Conservation (phyloP, 2,113 vertebrate species). For the Trematomus loennbergii region DNA sequence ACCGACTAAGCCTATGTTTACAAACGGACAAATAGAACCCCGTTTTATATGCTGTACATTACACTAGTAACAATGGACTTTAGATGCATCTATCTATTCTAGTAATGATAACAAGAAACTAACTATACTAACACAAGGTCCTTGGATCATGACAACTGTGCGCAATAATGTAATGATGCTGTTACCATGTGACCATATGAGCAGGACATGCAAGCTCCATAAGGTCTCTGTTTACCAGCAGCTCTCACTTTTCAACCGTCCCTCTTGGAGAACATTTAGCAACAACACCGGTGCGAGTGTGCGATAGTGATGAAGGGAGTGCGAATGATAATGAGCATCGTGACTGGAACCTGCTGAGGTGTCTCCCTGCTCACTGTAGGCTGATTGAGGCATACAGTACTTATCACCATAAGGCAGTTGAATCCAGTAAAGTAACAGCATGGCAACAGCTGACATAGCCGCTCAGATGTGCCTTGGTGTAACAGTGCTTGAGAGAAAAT, state of each 20-base stretch:
- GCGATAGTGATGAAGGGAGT: constrained; percentile 47
- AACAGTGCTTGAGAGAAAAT: not conserved
- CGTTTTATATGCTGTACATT: not conserved
- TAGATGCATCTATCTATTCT: not conserved
- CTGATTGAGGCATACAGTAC: constrained; percentile 18
- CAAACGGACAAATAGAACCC: too few species aligned
- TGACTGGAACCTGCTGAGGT: constrained; percentile 50
- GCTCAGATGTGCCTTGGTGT: not conserved
- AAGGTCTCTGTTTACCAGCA: constrained; percentile 18
- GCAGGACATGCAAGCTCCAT: not conserved
- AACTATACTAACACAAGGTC: not conserved
- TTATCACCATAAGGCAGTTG: too few species aligned
- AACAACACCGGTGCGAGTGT: constrained; percentile 15
- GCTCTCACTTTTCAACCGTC: constrained; percentile 1
- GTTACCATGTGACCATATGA: constrained; percentile 8
- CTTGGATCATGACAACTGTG: not conserved
- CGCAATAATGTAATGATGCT: not conserved
- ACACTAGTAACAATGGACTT: not conserved
- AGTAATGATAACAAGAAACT: not conserved
- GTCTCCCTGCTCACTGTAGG: constrained; percentile 1
- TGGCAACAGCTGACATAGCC: constrained; percentile 11
- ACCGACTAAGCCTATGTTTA: too few species aligned
- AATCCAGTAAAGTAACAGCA: constrained; percentile 10
- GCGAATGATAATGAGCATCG: constrained; percentile 58
- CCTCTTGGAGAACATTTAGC: constrained; percentile 58